Percentiles rank a stretch among this genome's conserved stretches.
Conservation (phyloP, 2,888 invertebrate genomes). For the Agonopterix heracliana region DNA sequence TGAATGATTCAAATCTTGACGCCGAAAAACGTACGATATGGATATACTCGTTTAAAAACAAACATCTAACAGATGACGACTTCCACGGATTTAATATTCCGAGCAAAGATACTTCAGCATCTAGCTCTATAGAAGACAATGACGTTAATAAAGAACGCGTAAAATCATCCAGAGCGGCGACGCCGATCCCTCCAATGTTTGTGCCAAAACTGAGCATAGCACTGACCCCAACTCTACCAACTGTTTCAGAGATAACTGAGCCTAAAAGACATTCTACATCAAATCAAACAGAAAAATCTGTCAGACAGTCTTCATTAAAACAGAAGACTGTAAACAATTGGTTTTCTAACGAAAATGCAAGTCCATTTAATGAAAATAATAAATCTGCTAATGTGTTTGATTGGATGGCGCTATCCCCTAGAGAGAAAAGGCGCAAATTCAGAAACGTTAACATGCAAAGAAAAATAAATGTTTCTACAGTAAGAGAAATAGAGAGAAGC, state of each 20-base stretch:
- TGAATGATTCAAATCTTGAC: conserved; percentile 26
- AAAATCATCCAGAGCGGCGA: conserved; percentile 27
- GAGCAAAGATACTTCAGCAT: conserved; percentile 24
- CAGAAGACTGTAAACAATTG: conserved; percentile 35
- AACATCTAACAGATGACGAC: conserved; percentile 37
- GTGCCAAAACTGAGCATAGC: conserved; percentile 49
- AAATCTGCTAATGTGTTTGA: conserved; percentile 30
- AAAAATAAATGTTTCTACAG: neutral
- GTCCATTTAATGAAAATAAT: conserved; percentile 14
- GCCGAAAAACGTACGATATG: conserved; percentile 43
- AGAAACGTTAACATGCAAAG: conserved; percentile 5
- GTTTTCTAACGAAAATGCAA: conserved; percentile 23
- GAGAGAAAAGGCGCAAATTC: conserved; percentile 35
- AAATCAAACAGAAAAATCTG: conserved; percentile 18
- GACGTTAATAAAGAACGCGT: conserved; percentile 16
- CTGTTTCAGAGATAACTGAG: conserved; percentile 56
- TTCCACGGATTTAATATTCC: conserved; percentile 31
- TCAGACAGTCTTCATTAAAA: conserved; percentile 12
- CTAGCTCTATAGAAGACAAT: conserved; percentile 26
- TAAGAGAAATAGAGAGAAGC: conserved; percentile 1
- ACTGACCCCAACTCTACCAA: conserved; percentile 44
- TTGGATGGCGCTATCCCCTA: conserved; percentile 49
- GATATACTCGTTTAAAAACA: conserved; percentile 60
- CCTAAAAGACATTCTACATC: conserved; percentile 24
- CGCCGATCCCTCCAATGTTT: conserved; percentile 40